Evolutionary conservation across 1,140 invertebrate species (phyloP), one percentile per base, ranked within the genome.

Genomic region (Aplysia californica): DNA sequence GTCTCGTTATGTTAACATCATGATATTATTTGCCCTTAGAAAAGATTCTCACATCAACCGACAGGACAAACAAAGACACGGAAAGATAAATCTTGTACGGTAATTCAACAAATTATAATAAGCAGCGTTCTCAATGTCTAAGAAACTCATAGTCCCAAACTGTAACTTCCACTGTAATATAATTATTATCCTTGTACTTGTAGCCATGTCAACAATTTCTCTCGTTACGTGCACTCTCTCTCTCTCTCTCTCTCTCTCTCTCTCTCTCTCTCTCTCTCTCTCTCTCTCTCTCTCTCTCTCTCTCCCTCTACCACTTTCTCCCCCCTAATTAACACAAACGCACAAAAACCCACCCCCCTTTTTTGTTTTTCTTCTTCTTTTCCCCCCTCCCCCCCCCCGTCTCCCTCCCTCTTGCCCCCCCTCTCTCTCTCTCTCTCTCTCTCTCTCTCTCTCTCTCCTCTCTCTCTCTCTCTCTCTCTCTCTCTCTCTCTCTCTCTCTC

Each of bases 381-480:
- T 31, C 58, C 67, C 2, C 26, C 59, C 6, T 29, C 29, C 10
- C 33, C n/a, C 31, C 38, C 39, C 66, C 39, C 72, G 21, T 38
- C 41, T 55, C 38, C 58, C 2, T 59, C 65, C 20, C 31, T 31
- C 58, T 75, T n/a, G 31, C 36, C 23, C 21, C 58, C 39, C 29
- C 59, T 75, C 18, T 68, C 44, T 67, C 67, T 66, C 39, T 59
- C 64, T 26, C 67, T 71, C 39, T 69, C 65, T 23, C 65, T 68
- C 29, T 58, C n/a, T n/a, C n/a, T n/a, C n/a, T n/a, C n/a, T n/a
- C n/a, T n/a, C n/a, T n/a, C n/a, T n/a, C n/a, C 66, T 38, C 21
- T 68, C 10, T 35, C 20, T 38, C 33, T 68, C 26, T 38, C 66
- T 68, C 18, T 36, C 35, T 59, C 4, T 68, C 66, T n/a, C 10